These are phyloP conservation scores for Danio aesculapii DNA, from an alignment of 2,797 vertebrate genomes.

Conservation along the genomic window DNA sequence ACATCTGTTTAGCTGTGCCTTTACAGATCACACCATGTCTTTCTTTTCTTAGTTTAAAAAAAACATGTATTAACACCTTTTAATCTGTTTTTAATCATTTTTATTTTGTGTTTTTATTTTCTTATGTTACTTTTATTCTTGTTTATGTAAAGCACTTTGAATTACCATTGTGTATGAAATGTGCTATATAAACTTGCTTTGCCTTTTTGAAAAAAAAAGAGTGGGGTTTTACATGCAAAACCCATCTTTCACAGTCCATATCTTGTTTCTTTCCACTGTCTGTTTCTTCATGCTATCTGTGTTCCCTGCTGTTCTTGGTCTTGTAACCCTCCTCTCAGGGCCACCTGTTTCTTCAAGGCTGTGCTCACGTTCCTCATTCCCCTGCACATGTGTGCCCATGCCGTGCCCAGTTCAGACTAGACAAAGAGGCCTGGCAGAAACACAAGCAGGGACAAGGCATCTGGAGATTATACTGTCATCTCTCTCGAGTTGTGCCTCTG, in stretches of 20 bases:
- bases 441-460: neutral
- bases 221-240: neutral
- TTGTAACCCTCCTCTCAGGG: neutral
- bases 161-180: too few relatives aligned
- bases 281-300: neutral
- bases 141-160: too few relatives aligned
- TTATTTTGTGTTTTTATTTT: too few relatives aligned
- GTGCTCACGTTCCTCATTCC: slow-evolving; percentile 25
- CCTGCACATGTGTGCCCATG: slow-evolving; percentile 11
- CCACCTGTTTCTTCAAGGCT: slow-evolving; percentile 52
- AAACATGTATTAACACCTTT: too few relatives aligned
- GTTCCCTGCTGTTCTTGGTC: neutral
- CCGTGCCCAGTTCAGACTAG: neutral
- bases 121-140: too few relatives aligned
- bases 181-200: too few relatives aligned
- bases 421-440: slow-evolving; percentile 16
- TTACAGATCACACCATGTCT: too few relatives aligned
- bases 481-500: neutral
- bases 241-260: neutral
- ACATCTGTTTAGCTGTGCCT: too few relatives aligned
- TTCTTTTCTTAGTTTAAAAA: too few relatives aligned
- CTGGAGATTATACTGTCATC: slow-evolving; percentile 36
- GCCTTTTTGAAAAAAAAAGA: neutral
- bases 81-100: too few relatives aligned
- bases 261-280: slow-evolving; percentile 1